Conservation (phyloP, 2,888 invertebrate genomes). For the Kuschelorhynchus macadamiae region DNA sequence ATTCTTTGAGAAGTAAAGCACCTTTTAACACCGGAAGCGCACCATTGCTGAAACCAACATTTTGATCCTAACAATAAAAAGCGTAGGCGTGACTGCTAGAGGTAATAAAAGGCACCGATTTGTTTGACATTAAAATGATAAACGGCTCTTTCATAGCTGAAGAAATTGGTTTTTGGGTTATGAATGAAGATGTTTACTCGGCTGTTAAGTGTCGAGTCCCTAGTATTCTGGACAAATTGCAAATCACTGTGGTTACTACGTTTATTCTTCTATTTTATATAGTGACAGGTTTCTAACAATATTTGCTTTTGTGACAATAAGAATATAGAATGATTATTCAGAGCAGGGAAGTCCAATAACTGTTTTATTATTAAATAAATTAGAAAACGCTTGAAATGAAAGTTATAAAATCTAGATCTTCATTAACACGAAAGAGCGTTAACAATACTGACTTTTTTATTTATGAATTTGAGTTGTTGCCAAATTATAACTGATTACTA, state of each 20-base stretch:
- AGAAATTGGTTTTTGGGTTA: constrained; percentile 53
- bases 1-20: constrained; percentile 31
- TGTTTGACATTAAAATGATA: constrained; percentile 63
- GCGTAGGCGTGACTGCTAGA: constrained; percentile 42
- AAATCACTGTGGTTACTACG: constrained; percentile 40
- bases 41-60: constrained; percentile 23
- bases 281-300: constrained; percentile 16
- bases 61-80: constrained; percentile 12
- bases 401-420: too few relatives aligned
- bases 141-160: constrained; percentile 55
- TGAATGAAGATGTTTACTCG: constrained; percentile 60
- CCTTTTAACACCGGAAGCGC: constrained; percentile 46
- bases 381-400: too few relatives aligned
- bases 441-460: too few relatives aligned
- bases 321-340: too few relatives aligned
- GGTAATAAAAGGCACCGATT: constrained; percentile 56
- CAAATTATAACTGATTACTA: too few relatives aligned
- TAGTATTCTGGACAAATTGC: constrained; percentile 44
- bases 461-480: too few relatives aligned
- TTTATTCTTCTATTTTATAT: constrained; percentile 2
- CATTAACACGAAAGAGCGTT: too few relatives aligned
- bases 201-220: constrained; percentile 55
- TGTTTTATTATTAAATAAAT: too few relatives aligned
- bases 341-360: too few relatives aligned
- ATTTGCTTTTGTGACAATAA: not conserved